These are phyloP conservation scores for Myripristis murdjan DNA, from an alignment of 2,797 vertebrate species.

Conservation along the genomic window DNA sequence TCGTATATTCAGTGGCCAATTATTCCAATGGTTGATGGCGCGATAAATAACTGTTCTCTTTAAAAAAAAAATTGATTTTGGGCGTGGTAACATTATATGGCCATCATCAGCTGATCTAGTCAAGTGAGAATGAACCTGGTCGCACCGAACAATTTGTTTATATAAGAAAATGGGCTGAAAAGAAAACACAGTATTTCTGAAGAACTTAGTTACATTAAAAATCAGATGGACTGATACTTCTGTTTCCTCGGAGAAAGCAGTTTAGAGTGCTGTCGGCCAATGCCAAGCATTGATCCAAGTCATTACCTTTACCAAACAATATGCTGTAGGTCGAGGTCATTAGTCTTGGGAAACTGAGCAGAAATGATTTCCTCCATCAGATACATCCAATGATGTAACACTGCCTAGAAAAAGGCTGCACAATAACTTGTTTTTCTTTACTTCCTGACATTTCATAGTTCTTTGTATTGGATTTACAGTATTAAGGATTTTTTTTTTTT, in stretches of 20 bases:
- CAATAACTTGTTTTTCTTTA: constrained; percentile 32
- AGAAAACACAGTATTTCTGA: no score
- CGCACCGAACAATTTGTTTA: no score
- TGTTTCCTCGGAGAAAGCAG: constrained; percentile 31
- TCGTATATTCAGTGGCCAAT: no score
- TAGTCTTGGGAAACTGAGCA: constrained; percentile 46
- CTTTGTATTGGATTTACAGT: neutral
- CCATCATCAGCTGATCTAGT: no score
- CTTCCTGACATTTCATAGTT: constrained; percentile 20
- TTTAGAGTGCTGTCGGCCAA: constrained; percentile 30
- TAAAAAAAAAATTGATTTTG: no score
- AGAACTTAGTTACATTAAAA: no score
- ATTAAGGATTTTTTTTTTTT: neutral
- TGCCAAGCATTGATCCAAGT: constrained; percentile 57
- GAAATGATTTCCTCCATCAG: constrained; percentile 25
- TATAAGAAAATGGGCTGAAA: no score
- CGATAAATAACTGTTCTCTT: no score
- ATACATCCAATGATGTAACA: constrained; percentile 18
- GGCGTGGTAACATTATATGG: no score
- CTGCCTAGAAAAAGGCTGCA: neutral
- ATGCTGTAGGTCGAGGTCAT: constrained; percentile 44
- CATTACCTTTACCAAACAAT: constrained; percentile 41
- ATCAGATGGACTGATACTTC: constrained; percentile 4
- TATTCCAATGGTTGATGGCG: no score
- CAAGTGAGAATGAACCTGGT: no score